A percentile compares a stretch with the other conserved stretches of the same genome.
Conservation (phyloP, 2,888 invertebrate species). For the Diadromus collaris region DNA sequence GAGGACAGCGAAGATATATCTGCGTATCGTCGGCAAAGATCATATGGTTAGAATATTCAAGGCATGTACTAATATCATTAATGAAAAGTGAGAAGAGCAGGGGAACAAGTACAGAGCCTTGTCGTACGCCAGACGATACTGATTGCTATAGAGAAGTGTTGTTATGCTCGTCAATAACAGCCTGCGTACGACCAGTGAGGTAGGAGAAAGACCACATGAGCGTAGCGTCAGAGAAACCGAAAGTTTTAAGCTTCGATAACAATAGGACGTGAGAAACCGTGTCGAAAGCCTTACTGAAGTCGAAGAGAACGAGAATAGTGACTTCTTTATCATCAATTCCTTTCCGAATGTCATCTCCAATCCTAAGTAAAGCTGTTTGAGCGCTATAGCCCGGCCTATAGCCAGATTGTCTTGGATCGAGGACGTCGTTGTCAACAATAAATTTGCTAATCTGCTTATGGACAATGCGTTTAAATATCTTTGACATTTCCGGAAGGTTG, state of each 20-base stretch:
- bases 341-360: constrained; percentile 8
- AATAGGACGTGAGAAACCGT: no score
- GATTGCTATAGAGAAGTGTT: not conserved
- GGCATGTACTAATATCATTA: not conserved
- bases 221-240: not conserved
- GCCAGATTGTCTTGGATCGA: constrained; percentile 25
- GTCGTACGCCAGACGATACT: not conserved
- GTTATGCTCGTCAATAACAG: not conserved
- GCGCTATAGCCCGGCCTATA: constrained; percentile 16
- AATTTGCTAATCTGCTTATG: not conserved
- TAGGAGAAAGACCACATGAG: not conserved
- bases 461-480: constrained; percentile 19
- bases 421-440: not conserved
- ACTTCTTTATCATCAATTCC: no score
- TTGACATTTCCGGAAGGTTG: constrained; percentile 34
- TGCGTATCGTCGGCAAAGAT: not conserved
- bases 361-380: constrained; percentile 8
- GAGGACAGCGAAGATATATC: no score
- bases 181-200: constrained; percentile 11
- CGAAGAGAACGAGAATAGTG: no score
- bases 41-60: not conserved
- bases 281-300: no score
- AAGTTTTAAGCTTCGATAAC: not conserved
- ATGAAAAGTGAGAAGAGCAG: no score
- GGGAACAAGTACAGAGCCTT: constrained; percentile 10